Evolutionary conservation across 2,797 vertebrate genomes (phyloP).

Genomic region (Anas bahamensis): DNA sequence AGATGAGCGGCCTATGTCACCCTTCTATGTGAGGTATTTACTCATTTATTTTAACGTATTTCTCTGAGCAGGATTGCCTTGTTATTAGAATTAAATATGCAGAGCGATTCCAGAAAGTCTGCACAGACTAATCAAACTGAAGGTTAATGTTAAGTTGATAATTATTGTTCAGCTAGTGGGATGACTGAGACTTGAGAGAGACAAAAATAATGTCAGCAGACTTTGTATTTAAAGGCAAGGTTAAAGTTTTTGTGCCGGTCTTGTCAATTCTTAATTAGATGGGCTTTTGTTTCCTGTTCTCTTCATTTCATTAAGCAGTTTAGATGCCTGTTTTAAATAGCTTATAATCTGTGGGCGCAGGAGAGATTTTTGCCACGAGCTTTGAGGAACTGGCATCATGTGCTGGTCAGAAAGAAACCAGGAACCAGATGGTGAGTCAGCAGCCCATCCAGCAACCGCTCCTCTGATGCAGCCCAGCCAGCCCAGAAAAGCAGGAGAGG

Average conservation of each 20-base stretch:
- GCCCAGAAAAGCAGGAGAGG: neutral
- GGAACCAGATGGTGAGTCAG: conserved; percentile 25
- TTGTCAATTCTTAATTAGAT: neutral
- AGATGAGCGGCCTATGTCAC: conserved; percentile 90
- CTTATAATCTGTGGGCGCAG: neutral
- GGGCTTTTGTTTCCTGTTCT: neutral
- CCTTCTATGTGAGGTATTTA: conserved; percentile 93
- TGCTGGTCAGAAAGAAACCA: neutral
- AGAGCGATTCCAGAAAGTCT: neutral
- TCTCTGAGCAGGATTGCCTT: neutral
- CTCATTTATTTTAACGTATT: neutral
- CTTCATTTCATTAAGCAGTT: neutral
- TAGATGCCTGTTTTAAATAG: neutral
- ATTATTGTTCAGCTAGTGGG: neutral
- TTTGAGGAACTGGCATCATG: neutral
- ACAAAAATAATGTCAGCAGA: neutral
- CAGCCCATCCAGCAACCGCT: neutral
- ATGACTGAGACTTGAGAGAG: neutral
- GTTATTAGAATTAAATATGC: neutral
- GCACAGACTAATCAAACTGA: neutral
- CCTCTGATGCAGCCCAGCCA: neutral
- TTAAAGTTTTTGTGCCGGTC: neutral
- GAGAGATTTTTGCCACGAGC: neutral
- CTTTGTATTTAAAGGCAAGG: neutral
- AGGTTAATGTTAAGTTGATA: neutral